Evolutionary conservation across 2,113 vertebrate species (phyloP).

Genomic region (Tricholaema leucomelas): DNA sequence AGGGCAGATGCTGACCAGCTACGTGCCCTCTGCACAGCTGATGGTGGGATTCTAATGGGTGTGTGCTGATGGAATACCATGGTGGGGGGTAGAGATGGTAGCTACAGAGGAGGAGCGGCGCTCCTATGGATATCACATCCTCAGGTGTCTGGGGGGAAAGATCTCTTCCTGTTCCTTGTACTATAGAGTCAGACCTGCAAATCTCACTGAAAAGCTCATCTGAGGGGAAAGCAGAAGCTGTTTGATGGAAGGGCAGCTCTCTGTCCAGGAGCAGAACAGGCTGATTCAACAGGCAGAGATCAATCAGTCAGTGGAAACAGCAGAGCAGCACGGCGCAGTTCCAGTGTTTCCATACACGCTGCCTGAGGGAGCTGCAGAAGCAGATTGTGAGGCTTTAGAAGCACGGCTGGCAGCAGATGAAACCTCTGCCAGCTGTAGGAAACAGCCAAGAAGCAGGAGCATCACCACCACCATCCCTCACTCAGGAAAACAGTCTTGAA

Average conservation of each 20-base stretch:
- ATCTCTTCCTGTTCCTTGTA: neutral
- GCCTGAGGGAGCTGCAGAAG: constrained; percentile 43
- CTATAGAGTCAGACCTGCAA: neutral
- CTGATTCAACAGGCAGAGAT: neutral
- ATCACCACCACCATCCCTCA: constrained; percentile 34
- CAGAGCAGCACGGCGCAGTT: neutral
- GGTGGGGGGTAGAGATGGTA: accelerated
- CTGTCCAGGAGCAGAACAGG: neutral
- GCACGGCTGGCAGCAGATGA: constrained; percentile 41
- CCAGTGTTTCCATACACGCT: constrained; percentile 21
- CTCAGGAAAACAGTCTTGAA: constrained; percentile 55
- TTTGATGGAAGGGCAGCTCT: neutral
- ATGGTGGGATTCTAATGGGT: accelerated
- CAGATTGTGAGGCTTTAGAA: constrained; percentile 45
- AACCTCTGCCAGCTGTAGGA: constrained; percentile 21
- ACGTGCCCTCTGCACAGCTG: accelerated
- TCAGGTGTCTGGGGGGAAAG: neutral
- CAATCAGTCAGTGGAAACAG: neutral
- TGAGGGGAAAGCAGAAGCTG: neutral
- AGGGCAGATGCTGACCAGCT: neutral
- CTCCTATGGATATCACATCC: too few species aligned
- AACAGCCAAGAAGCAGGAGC: constrained; percentile 51
- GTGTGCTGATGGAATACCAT: neutral
- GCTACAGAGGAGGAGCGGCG: neutral
- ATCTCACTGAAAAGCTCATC: neutral